A percentile compares a stretch with the other conserved stretches of the same genome.
phyloP scores from a whole-genome alignment of 2,797 vertebrate genomes.

The Clarias platycephalus region DNA sequence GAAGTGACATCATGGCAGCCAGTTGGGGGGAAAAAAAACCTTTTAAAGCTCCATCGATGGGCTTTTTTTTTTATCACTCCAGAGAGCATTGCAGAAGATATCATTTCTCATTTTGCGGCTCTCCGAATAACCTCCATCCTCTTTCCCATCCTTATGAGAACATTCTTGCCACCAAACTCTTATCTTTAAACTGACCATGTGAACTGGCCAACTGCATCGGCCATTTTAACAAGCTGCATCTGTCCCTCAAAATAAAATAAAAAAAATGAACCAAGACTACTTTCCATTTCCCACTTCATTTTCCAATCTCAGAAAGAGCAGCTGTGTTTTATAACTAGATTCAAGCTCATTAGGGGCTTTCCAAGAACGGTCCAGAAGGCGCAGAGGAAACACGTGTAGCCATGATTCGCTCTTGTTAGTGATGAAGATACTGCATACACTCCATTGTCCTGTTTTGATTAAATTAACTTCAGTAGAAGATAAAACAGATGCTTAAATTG shows the following conservation, averaged over 20 bases:
- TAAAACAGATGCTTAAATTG: constrained; percentile 12
- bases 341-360: constrained; percentile 30
- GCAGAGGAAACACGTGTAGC: constrained; percentile 12
- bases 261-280: not conserved
- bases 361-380: constrained; percentile 19
- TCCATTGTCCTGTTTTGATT: constrained; percentile 31
- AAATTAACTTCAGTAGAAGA: constrained; percentile 42
- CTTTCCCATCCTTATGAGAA: constrained; percentile 25
- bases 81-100: constrained; percentile 46
- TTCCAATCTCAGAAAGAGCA: constrained; percentile 9
- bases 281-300: not conserved
- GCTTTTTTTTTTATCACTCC: constrained; percentile 37
- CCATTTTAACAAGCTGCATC: constrained; percentile 39
- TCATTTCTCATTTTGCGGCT: constrained; percentile 54
- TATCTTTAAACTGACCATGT: constrained; percentile 47
- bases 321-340: constrained; percentile 23
- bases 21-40: constrained; percentile 1
- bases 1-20: constrained; percentile 47
- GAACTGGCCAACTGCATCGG: constrained; percentile 43
- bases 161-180: constrained; percentile 21
- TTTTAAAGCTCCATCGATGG: constrained; percentile 45
- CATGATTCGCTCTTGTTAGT: constrained; percentile 21
- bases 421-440: not conserved
- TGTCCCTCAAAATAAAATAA: constrained; percentile 45
- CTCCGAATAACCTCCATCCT: constrained; percentile 41